A percentile compares a stretch with the other conserved stretches of the same genome.
These are phyloP conservation scores for Scarus forsteni DNA, from an alignment of 2,797 vertebrate genomes.

Conservation along the genomic window DNA sequence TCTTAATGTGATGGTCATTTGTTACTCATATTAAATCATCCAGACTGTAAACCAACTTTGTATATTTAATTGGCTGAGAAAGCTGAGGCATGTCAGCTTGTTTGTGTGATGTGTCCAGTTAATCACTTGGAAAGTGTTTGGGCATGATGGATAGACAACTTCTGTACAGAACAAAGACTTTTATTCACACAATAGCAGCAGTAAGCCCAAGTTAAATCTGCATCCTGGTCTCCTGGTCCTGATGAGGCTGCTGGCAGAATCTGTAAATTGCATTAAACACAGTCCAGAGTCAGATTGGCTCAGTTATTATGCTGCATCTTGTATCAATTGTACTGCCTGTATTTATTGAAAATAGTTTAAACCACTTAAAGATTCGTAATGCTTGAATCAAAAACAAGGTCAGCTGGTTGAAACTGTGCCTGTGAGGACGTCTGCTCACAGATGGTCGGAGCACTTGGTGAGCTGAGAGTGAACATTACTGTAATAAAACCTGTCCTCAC, in stretches of 20 bases:
- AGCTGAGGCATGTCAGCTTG: no score
- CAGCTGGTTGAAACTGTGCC: not conserved
- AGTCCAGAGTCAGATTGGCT: constrained; percentile 10
- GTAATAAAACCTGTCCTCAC: constrained; percentile 12
- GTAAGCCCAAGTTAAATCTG: not conserved
- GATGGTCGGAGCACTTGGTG: constrained; percentile 11
- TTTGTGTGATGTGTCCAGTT: no score
- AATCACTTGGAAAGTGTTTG: not conserved
- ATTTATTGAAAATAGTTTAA: constrained; percentile 10
- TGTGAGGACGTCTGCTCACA: constrained; percentile 3
- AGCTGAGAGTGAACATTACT: constrained; percentile 20
- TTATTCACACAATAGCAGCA: not conserved
- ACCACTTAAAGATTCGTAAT: constrained; percentile 1
- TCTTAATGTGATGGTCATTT: no score
- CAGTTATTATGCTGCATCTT: not conserved
- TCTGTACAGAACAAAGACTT: not conserved
- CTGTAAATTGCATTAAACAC: constrained; percentile 3
- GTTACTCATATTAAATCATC: not conserved
- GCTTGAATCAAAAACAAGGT: constrained; percentile 13
- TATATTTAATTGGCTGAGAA: not conserved
- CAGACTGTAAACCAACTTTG: not conserved
- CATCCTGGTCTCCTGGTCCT: not conserved
- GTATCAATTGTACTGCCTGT: constrained; percentile 5
- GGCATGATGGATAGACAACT: not conserved
- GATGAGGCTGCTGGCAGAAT: constrained; percentile 23